phyloP scores from a whole-genome alignment of 2,888 invertebrate species.

The Tuta absoluta region DNA sequence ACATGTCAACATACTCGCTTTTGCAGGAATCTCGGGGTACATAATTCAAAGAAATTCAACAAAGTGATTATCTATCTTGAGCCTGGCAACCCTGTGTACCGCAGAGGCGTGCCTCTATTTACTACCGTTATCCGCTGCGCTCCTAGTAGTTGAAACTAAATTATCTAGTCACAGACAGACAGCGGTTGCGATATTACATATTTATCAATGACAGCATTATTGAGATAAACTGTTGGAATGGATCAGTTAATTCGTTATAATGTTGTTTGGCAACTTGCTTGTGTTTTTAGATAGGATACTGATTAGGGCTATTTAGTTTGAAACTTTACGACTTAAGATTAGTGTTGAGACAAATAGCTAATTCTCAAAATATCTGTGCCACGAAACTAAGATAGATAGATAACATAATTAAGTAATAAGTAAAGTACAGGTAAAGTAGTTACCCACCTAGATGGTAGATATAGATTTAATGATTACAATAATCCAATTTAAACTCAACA shows the following conservation, averaged over 20 bases:
- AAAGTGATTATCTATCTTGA: neutral
- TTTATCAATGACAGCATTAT: constrained; percentile 27
- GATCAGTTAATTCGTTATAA: constrained; percentile 26
- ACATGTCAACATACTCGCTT: neutral
- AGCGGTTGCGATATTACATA: constrained; percentile 31
- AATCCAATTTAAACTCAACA: too few species aligned
- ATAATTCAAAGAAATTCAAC: neutral
- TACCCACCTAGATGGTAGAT: too few species aligned
- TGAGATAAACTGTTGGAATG: constrained; percentile 25
- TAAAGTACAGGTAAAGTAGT: too few species aligned
- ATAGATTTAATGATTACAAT: too few species aligned
- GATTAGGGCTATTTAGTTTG: constrained; percentile 10
- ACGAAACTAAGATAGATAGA: too few species aligned
- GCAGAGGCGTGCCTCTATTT: constrained; percentile 33
- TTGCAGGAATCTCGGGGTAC: neutral
- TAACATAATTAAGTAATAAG: too few species aligned
- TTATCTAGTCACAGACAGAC: constrained; percentile 32
- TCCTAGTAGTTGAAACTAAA: constrained; percentile 32
- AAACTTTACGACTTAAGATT: neutral
- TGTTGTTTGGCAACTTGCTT: constrained; percentile 21
- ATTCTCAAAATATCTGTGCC: neutral
- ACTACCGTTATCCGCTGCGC: constrained; percentile 33
- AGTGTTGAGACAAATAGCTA: neutral
- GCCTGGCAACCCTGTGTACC: constrained; percentile 20
- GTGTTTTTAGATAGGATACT: constrained; percentile 9